Evolutionary conservation across 2,797 vertebrate genomes (phyloP), one percentile per base, ranked within the genome.

Genomic region (Coendou prehensilis): DNA sequence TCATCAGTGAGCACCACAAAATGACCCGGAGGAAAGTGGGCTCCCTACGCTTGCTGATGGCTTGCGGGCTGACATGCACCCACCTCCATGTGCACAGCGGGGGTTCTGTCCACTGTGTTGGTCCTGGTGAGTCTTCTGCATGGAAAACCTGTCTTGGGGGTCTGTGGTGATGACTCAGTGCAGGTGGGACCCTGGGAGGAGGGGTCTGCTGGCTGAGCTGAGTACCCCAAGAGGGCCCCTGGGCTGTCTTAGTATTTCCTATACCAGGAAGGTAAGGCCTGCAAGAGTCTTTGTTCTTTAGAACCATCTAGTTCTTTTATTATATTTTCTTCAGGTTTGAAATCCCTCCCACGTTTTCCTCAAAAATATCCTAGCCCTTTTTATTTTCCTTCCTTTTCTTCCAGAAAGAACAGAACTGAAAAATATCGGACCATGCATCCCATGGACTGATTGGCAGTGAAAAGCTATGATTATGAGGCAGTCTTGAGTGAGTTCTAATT

Each of bases 331-430:
- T 76, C n/a, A 73, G 26, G 26, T 3, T 81, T 88, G 90, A 61
- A 90, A 96, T 18, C 26, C 18, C 5, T 23, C 18, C 37, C n/a
- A 87, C 5, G 37, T 87, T 89, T 82, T n/a, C 41, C 22, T 85
- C 54, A 91, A 78, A 93, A 37, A 22, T 18, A 28, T 54, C 56
- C 15, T 11, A n/a, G 50, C 17, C 1, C 28, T 56, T 67, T 93
- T 76, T 11, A 37, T 67, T 94, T 93, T 83, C 17, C 76, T 83
- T 67, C 79, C 63, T 63, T 92, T 94, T 54, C 30, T 59, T 37
- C 22, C 45, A 79, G 47, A 95, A 79, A 61, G 7, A 61, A 17
- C 26, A 86, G 83, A 76, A 54, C 30, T 75, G 57, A 85, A 37
- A 73, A 84, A 50, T 9, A n/a, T 17, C 18, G 59, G 79, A 37